A percentile compares a stretch with the other conserved stretches of the same genome.
Evolutionary conservation across 2,888 invertebrate genomes (phyloP).

Genomic region (Rhimphoctona megacephalus): DNA sequence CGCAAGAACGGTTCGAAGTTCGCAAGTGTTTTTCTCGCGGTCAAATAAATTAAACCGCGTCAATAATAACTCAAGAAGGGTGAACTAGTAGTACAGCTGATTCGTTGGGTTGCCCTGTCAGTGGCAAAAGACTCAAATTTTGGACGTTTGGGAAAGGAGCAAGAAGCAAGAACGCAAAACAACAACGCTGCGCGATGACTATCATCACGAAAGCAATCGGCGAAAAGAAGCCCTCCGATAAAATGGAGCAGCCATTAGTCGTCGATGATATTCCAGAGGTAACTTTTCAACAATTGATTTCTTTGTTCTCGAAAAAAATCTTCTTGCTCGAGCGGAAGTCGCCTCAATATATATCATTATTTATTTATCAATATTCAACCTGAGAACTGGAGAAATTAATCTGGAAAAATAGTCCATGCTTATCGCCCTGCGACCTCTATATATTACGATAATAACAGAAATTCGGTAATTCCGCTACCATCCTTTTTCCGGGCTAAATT

Average conservation of each 20-base stretch:
- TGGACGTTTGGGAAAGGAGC: not conserved
- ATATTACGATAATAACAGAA: not conserved
- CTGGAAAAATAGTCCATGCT: not conserved
- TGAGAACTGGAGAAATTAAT: not conserved
- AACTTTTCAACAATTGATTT: constrained; percentile 72
- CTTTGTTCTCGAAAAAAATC: not conserved
- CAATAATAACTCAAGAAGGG: not conserved
- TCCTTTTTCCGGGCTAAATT: not conserved
- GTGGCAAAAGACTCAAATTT: not conserved
- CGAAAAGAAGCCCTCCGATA: constrained; percentile 89
- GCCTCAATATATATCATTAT: not conserved
- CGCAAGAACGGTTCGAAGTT: not conserved
- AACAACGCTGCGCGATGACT: constrained; percentile 87
- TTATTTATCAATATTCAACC: not conserved
- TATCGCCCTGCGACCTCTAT: not conserved
- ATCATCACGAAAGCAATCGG: constrained; percentile 91
- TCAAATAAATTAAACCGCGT: not conserved
- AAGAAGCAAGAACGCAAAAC: not conserved
- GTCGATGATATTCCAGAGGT: constrained; percentile 85
- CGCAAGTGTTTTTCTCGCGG: not conserved
- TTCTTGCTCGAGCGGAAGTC: not conserved
- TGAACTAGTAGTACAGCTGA: not conserved
- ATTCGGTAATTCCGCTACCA: not conserved
- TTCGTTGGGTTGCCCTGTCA: not conserved
- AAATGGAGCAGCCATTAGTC: constrained; percentile 89